Conservation (phyloP, 2,113 vertebrate genomes). For the Scartelaos histophorus region DNA sequence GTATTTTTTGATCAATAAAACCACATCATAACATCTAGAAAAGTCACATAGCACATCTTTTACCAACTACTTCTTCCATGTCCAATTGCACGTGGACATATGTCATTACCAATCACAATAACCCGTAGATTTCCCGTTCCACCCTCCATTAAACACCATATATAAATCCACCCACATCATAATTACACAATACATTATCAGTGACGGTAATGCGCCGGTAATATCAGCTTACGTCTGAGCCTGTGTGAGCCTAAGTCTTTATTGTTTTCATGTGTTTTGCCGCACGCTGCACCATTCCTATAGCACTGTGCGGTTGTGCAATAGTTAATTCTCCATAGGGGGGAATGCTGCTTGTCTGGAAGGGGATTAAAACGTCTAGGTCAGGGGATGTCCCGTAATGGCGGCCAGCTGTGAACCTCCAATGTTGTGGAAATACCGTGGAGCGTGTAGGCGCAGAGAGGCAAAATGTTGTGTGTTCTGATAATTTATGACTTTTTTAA, state of each 20-base stretch:
- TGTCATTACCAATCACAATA: background rate
- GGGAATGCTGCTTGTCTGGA: slow-evolving; percentile 63
- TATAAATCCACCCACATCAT: background rate
- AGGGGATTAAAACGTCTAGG: slow-evolving; percentile 74
- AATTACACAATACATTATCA: background rate
- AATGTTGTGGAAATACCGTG: slow-evolving; percentile 16
- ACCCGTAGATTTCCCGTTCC: background rate
- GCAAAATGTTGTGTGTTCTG: background rate
- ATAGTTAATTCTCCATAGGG: slow-evolving; percentile 59
- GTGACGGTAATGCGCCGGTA: background rate
- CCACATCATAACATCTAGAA: no score
- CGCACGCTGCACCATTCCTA: background rate
- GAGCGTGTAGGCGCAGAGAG: slow-evolving; percentile 6
- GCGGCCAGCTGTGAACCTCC: slow-evolving; percentile 59
- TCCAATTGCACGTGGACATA: background rate
- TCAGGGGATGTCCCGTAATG: slow-evolving; percentile 61
- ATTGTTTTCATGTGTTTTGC: slow-evolving; percentile 2
- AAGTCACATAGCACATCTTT: no score
- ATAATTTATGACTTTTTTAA: background rate
- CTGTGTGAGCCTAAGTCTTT: background rate
- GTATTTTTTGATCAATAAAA: no score
- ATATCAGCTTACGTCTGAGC: background rate
- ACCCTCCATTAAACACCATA: background rate
- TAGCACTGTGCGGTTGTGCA: slow-evolving; percentile 7
- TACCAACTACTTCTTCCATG: background rate